Evolutionary conservation across 2,797 vertebrate species (phyloP).

Genomic region (Parambassis ranga): DNA sequence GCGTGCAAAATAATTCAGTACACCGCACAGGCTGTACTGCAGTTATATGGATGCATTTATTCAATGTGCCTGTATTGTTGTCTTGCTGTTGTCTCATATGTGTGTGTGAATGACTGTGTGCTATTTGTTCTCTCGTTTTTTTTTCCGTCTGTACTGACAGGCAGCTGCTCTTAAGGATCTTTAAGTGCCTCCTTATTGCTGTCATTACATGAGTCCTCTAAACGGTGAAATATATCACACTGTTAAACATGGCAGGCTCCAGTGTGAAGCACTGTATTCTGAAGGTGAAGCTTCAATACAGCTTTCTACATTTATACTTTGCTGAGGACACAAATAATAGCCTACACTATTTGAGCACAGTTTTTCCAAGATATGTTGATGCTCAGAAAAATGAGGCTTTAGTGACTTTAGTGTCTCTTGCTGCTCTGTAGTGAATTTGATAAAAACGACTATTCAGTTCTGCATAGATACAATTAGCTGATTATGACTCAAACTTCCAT

Average conservation of each 20-base stretch:
- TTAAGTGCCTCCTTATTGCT: constrained; percentile 57
- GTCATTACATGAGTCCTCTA: constrained; percentile 48
- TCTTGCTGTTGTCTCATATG: background rate
- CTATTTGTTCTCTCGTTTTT: background rate
- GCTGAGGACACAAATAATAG: background rate
- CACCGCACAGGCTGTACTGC: constrained; percentile 4
- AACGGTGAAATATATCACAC: constrained; percentile 48
- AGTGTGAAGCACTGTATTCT: background rate
- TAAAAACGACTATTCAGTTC: constrained; percentile 11
- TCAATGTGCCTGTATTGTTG: background rate
- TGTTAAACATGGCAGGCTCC: constrained; percentile 30
- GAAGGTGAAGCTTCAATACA: constrained; percentile 7
- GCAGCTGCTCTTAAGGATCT: constrained; percentile 56
- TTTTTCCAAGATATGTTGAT: background rate
- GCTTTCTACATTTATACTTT: background rate
- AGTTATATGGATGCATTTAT: constrained; percentile 43
- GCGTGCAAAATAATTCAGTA: constrained; percentile 34
- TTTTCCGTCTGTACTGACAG: constrained; percentile 16
- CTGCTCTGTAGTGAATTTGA: constrained; percentile 9
- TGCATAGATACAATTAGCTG: constrained; percentile 34
- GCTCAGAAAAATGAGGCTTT: background rate
- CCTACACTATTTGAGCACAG: background rate
- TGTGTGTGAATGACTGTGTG: background rate
- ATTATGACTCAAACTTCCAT: constrained; percentile 16
- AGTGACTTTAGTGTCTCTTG: constrained; percentile 4